Conservation (phyloP, 2,797 vertebrate species). For the Brotula barbata region DNA sequence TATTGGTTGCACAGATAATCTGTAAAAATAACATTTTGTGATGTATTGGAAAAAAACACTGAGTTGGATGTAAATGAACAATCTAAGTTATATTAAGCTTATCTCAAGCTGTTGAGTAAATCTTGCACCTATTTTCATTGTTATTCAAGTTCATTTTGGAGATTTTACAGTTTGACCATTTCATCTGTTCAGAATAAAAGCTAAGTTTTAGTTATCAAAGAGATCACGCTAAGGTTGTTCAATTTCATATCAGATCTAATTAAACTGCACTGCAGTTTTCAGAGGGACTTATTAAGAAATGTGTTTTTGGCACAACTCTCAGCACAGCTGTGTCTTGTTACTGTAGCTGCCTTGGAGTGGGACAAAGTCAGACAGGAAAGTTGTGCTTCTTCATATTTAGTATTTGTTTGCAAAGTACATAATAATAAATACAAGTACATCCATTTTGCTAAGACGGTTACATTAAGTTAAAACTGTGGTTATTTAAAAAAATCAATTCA, state of each 20-base stretch:
- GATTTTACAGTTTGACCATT: neutral
- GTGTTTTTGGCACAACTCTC: conserved; percentile 34
- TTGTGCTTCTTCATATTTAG: neutral
- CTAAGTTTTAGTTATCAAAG: conserved; percentile 32
- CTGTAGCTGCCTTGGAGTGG: neutral
- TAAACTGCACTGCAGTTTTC: conserved; percentile 12
- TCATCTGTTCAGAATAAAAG: conserved; percentile 9
- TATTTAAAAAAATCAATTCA: neutral
- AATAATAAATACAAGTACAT: too few species aligned
- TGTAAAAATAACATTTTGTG: neutral
- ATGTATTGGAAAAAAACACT: neutral
- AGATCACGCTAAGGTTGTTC: conserved; percentile 19
- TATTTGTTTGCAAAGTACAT: conserved; percentile 1
- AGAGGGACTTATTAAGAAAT: conserved; percentile 46
- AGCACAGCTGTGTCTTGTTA: conserved; percentile 27
- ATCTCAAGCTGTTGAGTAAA: too few species aligned
- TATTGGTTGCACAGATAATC: conserved; percentile 3
- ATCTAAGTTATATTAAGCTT: too few species aligned
- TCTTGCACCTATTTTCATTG: too few species aligned
- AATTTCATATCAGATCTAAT: conserved; percentile 28
- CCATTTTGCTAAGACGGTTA: too few species aligned
- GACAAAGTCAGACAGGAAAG: neutral
- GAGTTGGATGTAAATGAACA: too few species aligned
- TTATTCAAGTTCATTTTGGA: neutral
- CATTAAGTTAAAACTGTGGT: too few species aligned